Conservation (phyloP, 2,113 vertebrate species). For the Illadopsis cleaveri region DNA sequence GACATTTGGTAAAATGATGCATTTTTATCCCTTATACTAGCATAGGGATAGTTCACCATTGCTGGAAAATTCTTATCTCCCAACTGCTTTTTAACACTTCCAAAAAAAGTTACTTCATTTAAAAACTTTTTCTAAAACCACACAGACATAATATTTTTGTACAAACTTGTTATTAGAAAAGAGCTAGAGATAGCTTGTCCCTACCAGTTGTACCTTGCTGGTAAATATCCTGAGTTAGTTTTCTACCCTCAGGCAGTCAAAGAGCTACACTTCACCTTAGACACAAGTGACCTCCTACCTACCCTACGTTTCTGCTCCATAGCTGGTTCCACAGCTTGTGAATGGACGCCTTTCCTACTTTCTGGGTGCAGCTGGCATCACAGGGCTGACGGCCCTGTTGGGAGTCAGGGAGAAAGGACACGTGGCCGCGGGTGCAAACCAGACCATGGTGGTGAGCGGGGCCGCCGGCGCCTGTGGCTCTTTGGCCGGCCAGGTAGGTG, state of each 20-base stretch:
- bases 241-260: neutral
- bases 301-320: neutral
- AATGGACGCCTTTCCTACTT: conserved; percentile 88
- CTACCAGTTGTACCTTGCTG: neutral
- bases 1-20: neutral
- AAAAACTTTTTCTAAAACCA: neutral
- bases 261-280: neutral
- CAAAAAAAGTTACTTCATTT: neutral
- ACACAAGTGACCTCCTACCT: neutral
- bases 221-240: neutral
- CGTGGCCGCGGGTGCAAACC: conserved; percentile 79
- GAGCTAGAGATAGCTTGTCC: neutral
- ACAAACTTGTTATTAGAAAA: neutral
- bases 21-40: neutral
- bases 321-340: conserved; percentile 85
- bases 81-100: neutral
- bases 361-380: conserved; percentile 88
- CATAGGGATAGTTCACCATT: neutral
- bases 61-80: neutral
- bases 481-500: conserved; percentile 89
- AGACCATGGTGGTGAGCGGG: conserved; percentile 94
- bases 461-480: conserved; percentile 95
- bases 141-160: neutral
- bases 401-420: conserved; percentile 91
- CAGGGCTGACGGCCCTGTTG: conserved; percentile 87